A percentile compares a stretch with the other conserved stretches of the same genome.
phyloP scores from a whole-genome alignment of 37 sponge, comb jelly and placozoan genomes.

The Halichondria panicea region DNA sequence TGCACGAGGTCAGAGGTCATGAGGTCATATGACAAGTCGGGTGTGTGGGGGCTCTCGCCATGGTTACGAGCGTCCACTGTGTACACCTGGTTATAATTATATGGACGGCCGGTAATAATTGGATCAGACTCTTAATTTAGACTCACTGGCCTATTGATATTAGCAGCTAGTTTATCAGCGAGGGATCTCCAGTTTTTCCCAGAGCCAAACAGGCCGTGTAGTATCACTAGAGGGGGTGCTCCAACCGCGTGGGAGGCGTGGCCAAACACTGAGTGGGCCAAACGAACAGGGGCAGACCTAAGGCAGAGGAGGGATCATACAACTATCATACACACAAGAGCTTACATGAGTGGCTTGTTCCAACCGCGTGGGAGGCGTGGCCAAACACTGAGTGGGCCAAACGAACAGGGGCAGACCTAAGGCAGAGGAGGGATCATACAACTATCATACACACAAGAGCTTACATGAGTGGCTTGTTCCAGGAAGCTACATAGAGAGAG shows the following conservation, averaged over 20 bases:
- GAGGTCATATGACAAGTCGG: slow-evolving; percentile 55
- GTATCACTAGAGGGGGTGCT: slow-evolving; percentile 56
- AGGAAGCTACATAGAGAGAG: no score
- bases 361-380: background rate
- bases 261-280: slow-evolving; percentile 34
- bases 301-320: no score
- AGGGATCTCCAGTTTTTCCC: slow-evolving; percentile 78
- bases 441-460: no score
- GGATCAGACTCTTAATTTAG: background rate
- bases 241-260: background rate
- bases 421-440: no score
- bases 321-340: no score
- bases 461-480: no score
- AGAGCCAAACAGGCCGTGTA: slow-evolving; percentile 86
- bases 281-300: slow-evolving; percentile 16
- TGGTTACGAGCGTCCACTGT: slow-evolving; percentile 87
- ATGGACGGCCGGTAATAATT: background rate
- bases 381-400: slow-evolving; percentile 13
- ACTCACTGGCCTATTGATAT: slow-evolving; percentile 33
- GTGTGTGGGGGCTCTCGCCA: slow-evolving; percentile 85
- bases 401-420: slow-evolving; percentile 7
- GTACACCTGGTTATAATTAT: slow-evolving; percentile 61
- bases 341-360: no score
- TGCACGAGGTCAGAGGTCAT: slow-evolving; percentile 66
- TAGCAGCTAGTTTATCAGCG: slow-evolving; percentile 32